phyloP scores from a whole-genome alignment of 2,113 vertebrate species.

The Otocyon megalotis region DNA sequence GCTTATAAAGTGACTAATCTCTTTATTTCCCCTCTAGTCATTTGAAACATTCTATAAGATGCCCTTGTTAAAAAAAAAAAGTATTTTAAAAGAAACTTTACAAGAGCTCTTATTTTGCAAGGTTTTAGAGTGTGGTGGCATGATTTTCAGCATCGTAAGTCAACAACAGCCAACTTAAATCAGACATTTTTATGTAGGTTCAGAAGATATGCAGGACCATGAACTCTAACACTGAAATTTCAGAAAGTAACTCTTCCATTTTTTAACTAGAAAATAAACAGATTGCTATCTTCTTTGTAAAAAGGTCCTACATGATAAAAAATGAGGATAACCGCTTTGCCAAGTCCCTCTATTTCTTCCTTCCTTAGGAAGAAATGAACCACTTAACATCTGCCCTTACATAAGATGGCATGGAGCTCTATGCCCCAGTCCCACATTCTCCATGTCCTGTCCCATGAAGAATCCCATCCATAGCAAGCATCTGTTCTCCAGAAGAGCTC shows the following conservation, averaged over 20 bases:
- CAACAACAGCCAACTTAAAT: background rate
- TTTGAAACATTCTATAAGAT: slow-evolving; percentile 60
- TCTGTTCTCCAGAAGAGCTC: background rate
- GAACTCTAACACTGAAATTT: background rate
- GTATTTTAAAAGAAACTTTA: slow-evolving; percentile 57
- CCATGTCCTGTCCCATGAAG: background rate
- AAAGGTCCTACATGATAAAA: background rate
- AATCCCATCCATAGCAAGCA: background rate
- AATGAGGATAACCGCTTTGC: background rate
- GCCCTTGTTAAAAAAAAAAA: background rate
- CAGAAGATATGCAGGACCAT: background rate
- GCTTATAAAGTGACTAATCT: slow-evolving; percentile 71
- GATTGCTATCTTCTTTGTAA: background rate
- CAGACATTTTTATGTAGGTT: background rate
- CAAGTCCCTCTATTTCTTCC: background rate
- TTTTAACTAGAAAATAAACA: slow-evolving; percentile 6
- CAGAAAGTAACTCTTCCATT: background rate
- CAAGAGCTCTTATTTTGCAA: background rate
- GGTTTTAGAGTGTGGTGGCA: background rate
- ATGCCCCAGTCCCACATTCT: background rate
- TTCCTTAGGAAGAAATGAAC: background rate
- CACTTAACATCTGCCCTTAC: background rate
- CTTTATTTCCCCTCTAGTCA: slow-evolving; percentile 66
- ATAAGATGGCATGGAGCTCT: background rate
- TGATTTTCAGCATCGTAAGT: background rate